Evolutionary conservation across 2,113 vertebrate genomes (phyloP).

Genomic region (Serilophus lunatus): DNA sequence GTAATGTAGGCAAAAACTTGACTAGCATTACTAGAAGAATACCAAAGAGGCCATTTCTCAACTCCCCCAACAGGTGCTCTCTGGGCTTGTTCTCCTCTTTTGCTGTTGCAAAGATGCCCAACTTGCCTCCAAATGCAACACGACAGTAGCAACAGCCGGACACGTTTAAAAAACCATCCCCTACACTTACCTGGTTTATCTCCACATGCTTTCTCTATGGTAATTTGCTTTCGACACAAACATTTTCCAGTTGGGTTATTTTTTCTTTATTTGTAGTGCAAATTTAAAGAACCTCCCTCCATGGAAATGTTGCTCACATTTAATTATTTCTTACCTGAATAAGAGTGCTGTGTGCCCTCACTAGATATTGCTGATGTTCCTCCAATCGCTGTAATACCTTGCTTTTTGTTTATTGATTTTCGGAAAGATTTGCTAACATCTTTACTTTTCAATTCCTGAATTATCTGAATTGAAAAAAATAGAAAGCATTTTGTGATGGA

Average conservation of each 20-base stretch:
- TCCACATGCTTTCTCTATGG: not conserved
- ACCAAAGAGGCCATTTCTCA: not conserved
- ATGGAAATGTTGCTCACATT: not conserved
- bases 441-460: slow-evolving; percentile 93
- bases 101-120: not conserved
- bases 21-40: not conserved
- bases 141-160: not conserved
- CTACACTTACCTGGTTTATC: not conserved
- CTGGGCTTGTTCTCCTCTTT: not conserved
- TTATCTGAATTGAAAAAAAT: slow-evolving; percentile 76
- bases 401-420: slow-evolving; percentile 85
- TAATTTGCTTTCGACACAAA: not conserved
- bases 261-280: not conserved
- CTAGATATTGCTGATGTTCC: slow-evolving; percentile 89
- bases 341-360: slow-evolving; percentile 96
- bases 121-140: not conserved
- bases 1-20: not conserved
- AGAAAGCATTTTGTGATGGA: not conserved
- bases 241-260: not conserved
- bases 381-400: slow-evolving; percentile 92
- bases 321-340: slow-evolving; percentile 82
- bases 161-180: not conserved
- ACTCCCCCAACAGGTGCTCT: rapidly evolving
- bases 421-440: slow-evolving; percentile 90
- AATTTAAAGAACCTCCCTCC: not conserved